phyloP scores from a whole-genome alignment of 2,113 vertebrate species.

The Sebastes schlegelii region DNA sequence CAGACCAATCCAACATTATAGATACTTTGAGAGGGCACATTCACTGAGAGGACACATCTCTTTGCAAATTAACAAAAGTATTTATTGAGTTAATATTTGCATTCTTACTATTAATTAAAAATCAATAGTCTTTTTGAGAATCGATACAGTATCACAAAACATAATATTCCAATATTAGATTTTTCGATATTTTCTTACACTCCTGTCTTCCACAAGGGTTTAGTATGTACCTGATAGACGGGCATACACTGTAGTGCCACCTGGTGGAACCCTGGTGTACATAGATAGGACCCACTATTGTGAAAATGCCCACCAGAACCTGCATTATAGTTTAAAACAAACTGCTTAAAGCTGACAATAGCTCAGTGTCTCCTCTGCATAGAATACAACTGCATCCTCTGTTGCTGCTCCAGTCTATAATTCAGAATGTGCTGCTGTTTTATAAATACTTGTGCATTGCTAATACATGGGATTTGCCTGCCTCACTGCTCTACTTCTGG shows the following conservation, averaged over 20 bases:
- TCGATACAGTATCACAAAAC: too few species aligned
- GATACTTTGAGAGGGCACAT: too few species aligned
- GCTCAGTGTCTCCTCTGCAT: neutral
- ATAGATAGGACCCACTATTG: neutral
- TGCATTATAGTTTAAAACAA: too few species aligned
- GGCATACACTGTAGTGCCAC: neutral
- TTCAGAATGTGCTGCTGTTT: constrained; percentile 11
- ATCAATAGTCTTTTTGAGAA: too few species aligned
- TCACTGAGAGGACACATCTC: too few species aligned
- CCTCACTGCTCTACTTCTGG: constrained; percentile 17
- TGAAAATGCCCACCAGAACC: neutral
- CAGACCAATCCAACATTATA: too few species aligned
- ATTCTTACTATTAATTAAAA: too few species aligned
- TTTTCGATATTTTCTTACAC: too few species aligned
- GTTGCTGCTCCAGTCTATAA: neutral
- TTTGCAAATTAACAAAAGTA: too few species aligned
- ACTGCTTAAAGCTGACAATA: neutral
- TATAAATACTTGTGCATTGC: neutral
- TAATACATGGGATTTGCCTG: constrained; percentile 29
- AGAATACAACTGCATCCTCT: neutral
- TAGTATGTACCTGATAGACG: neutral
- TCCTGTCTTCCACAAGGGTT: too few species aligned
- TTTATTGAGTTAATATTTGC: too few species aligned
- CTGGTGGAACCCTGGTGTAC: neutral
- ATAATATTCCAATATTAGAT: too few species aligned